These are phyloP conservation scores for Lasioglossum albipes DNA, from an alignment of 1,140 invertebrate genomes.

Conservation along the genomic window DNA sequence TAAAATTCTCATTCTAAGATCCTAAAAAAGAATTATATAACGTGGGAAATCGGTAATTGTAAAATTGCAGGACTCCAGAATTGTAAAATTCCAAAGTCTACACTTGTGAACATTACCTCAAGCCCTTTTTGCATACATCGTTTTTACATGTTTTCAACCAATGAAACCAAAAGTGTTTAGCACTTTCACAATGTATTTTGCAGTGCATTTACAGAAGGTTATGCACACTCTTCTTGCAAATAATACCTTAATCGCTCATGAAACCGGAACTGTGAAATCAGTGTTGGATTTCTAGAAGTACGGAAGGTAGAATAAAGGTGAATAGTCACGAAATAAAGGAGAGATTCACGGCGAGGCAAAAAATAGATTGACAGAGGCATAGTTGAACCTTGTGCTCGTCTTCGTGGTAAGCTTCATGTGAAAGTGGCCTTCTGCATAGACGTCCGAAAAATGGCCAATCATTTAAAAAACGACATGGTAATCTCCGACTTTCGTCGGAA, in stretches of 20 bases:
- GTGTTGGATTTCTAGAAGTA: too few relatives aligned
- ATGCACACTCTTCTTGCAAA: too few relatives aligned
- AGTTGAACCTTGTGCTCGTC: constrained; percentile 20
- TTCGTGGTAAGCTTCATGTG: constrained; percentile 61
- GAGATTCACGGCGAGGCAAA: not conserved
- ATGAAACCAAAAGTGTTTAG: too few relatives aligned
- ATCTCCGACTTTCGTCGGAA: constrained; percentile 2
- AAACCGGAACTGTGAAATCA: too few relatives aligned
- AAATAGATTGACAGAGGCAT: constrained; percentile 14
- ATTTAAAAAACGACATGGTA: not conserved
- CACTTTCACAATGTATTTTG: too few relatives aligned
- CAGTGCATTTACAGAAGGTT: too few relatives aligned
- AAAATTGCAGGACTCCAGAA: too few relatives aligned
- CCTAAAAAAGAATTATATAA: too few relatives aligned
- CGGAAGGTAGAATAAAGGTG: not conserved
- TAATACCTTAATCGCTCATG: too few relatives aligned
- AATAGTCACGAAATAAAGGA: not conserved
- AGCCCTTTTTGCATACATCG: not conserved
- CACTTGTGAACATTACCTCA: not conserved
- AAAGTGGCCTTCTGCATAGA: not conserved
- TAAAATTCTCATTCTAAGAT: not conserved
- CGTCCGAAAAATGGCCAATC: constrained; percentile 25
- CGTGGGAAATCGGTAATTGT: too few relatives aligned
- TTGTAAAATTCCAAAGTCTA: too few relatives aligned
- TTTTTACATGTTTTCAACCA: too few relatives aligned